These are phyloP conservation scores for Tribolium freemani DNA, from an alignment of 2,888 invertebrate species.

Conservation along the genomic window DNA sequence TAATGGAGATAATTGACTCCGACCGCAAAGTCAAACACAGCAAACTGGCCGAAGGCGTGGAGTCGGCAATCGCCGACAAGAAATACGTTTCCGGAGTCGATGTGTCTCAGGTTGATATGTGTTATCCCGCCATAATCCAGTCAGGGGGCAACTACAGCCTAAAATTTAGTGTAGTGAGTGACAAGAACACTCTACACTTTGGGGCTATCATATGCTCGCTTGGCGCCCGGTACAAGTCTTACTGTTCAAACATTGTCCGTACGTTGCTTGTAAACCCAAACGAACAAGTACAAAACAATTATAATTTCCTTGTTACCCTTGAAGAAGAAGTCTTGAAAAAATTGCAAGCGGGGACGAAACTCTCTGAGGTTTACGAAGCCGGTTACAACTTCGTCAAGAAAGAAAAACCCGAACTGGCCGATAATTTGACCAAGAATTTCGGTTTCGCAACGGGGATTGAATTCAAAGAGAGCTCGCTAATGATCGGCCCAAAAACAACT, in stretches of 20 bases:
- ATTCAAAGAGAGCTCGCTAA: slow-evolving; percentile 94
- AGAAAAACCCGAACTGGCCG: slow-evolving; percentile 86
- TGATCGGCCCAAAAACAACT: slow-evolving; percentile 92
- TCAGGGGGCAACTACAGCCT: slow-evolving; percentile 96
- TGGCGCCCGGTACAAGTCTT: slow-evolving; percentile 95
- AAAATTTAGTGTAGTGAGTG: slow-evolving; percentile 96
- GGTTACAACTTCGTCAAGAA: slow-evolving; percentile 87
- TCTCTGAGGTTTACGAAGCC: slow-evolving; percentile 90
- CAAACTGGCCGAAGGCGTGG: slow-evolving; percentile 95
- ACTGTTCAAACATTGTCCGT: slow-evolving; percentile 97
- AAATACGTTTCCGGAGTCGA: slow-evolving; percentile 95
- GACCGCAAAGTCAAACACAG: slow-evolving; percentile 98
- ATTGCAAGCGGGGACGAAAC: slow-evolving; percentile 84
- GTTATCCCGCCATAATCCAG: slow-evolving; percentile 98
- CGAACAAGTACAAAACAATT: slow-evolving; percentile 84
- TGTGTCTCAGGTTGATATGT: slow-evolving; percentile 92
- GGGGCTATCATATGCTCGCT: slow-evolving; percentile 96
- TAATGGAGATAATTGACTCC: slow-evolving; percentile 98
- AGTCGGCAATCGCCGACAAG: slow-evolving; percentile 93
- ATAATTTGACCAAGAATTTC: slow-evolving; percentile 94
- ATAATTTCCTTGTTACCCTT: slow-evolving; percentile 89
- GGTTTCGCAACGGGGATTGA: slow-evolving; percentile 99
- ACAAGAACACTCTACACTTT: slow-evolving; percentile 95
- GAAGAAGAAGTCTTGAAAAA: slow-evolving; percentile 93
- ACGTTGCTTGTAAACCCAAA: slow-evolving; percentile 96